Conservation (phyloP, 37 sponge, comb jelly and placozoan species). For the Theonella swinhoei region DNA sequence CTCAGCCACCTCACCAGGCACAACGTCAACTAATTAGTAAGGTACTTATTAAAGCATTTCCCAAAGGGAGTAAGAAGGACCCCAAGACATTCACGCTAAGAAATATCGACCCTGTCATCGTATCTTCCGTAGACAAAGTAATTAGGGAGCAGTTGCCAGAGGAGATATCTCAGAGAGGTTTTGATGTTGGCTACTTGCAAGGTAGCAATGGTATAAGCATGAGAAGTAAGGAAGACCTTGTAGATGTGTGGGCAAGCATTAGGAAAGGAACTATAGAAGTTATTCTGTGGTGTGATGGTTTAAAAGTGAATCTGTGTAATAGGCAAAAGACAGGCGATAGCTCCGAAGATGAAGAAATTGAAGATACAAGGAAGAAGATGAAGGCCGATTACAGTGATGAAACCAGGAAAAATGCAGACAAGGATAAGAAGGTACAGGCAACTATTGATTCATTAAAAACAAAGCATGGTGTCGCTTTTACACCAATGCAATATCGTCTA, state of each 20-base stretch:
- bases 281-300: constrained; percentile 3
- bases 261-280: too few species aligned
- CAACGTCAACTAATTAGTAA: too few species aligned
- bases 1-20: too few species aligned
- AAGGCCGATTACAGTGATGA: neutral
- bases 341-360: neutral
- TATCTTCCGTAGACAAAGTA: neutral
- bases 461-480: neutral
- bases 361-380: too few species aligned
- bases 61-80: neutral
- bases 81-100: neutral
- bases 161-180: neutral
- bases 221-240: neutral
- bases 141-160: neutral
- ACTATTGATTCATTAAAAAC: neutral
- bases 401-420: neutral
- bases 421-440: neutral
- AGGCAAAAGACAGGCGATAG: neutral
- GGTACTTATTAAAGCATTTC: too few species aligned
- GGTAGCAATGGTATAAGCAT: neutral
- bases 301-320: neutral
- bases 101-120: neutral
- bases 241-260: neutral
- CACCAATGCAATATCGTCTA: constrained; percentile 17
- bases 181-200: neutral